Conservation (phyloP, 2,113 vertebrate species). For the Macrotis lagotis region DNA sequence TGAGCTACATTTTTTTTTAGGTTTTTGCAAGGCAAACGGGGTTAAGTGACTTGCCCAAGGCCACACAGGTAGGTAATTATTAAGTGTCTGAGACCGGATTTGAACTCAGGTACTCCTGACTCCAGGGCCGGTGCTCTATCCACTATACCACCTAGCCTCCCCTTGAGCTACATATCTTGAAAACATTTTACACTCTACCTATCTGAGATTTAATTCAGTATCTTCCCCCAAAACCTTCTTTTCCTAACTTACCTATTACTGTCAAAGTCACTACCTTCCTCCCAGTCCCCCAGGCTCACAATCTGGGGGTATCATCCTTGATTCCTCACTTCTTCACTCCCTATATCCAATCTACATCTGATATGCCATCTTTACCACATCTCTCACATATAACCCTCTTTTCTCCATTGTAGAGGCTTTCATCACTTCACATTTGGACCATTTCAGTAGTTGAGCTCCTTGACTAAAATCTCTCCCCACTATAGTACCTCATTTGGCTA, state of each 20-base stretch:
- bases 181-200: neutral
- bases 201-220: neutral
- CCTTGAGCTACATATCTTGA: neutral
- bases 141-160: too few species aligned
- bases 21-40: too few species aligned
- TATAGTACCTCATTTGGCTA: neutral
- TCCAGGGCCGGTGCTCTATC: too few species aligned
- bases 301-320: neutral
- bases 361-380: neutral
- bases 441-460: neutral
- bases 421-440: neutral
- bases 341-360: neutral
- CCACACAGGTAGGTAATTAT: too few species aligned
- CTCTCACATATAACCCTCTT: neutral
- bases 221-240: neutral
- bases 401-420: neutral
- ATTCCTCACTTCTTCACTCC: neutral
- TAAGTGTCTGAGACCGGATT: too few species aligned
- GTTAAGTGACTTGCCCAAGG: too few species aligned
- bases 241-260: neutral
- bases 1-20: too few species aligned
- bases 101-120: too few species aligned
- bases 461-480: neutral
- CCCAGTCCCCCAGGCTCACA: neutral
- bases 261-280: neutral